These are phyloP conservation scores for Melanotaenia parkinsoni DNA, from an alignment of 2,797 vertebrate species.

Conservation along the genomic window DNA sequence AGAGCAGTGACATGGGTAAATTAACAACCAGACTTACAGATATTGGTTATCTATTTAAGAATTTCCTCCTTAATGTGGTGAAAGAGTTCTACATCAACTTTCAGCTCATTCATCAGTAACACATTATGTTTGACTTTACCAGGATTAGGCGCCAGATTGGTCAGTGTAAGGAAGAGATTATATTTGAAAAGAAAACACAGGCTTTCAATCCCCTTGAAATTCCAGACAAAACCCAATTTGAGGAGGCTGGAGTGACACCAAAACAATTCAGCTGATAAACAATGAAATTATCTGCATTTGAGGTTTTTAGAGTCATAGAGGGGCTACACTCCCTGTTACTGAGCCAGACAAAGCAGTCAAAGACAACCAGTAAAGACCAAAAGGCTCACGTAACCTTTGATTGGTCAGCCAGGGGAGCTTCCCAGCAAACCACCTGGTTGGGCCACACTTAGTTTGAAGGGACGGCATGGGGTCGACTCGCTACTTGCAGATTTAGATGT, in stretches of 20 bases:
- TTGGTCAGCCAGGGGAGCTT: not conserved
- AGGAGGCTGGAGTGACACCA: not conserved
- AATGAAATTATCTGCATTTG: no score
- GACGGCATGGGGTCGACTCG: no score
- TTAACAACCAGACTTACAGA: not conserved
- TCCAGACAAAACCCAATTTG: not conserved
- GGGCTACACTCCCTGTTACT: not conserved
- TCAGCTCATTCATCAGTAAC: not conserved
- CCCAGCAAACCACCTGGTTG: not conserved
- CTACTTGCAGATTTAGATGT: no score
- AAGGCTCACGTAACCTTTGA: not conserved
- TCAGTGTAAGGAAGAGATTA: not conserved
- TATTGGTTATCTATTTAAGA: not conserved
- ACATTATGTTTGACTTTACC: not conserved
- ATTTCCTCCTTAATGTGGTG: not conserved
- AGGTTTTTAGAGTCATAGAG: not conserved
- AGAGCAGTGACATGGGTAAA: not conserved
- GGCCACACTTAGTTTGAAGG: not conserved
- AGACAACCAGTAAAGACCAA: not conserved
- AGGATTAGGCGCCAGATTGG: not conserved
- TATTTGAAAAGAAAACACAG: not conserved
- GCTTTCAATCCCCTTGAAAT: not conserved
- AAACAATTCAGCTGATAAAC: not conserved
- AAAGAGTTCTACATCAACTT: not conserved
- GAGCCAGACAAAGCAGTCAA: not conserved